Conservation (phyloP, 2,113 vertebrate genomes). For the Microtus montanus region DNA sequence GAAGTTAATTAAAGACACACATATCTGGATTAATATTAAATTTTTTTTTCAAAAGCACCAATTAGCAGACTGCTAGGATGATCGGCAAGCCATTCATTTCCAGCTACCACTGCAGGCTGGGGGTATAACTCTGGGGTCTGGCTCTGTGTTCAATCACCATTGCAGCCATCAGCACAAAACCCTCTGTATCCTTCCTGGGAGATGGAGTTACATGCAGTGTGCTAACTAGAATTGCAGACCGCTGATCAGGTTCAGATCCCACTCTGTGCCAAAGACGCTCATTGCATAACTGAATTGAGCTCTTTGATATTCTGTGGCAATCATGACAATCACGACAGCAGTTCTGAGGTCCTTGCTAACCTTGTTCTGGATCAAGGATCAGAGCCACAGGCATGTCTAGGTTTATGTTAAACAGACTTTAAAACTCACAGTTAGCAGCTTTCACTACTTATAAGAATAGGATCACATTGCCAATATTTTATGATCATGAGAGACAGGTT, state of each 20-base stretch:
- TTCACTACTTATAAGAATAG: conserved; percentile 56
- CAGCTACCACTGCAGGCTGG: background rate
- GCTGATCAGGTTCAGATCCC: background rate
- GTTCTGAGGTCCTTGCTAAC: background rate
- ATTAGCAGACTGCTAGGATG: background rate
- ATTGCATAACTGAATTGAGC: background rate
- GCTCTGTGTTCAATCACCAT: background rate
- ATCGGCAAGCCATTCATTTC: conserved; percentile 12
- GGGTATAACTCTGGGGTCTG: background rate
- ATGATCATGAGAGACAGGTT: background rate
- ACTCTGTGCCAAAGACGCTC: background rate
- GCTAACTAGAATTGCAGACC: background rate
- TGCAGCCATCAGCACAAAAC: background rate
- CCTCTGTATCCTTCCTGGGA: background rate
- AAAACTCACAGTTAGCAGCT: conserved; percentile 50
- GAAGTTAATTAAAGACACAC: conserved; percentile 35
- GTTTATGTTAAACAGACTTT: conserved; percentile 50
- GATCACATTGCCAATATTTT: conserved; percentile 42
- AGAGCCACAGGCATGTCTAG: background rate
- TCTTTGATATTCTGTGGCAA: background rate
- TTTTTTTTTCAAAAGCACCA: background rate
- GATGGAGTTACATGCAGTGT: background rate
- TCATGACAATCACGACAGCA: background rate
- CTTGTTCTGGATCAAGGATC: background rate
- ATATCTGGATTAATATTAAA: background rate